phyloP scores from a whole-genome alignment of 2,113 vertebrate species.

The Ammodytes dubius region DNA sequence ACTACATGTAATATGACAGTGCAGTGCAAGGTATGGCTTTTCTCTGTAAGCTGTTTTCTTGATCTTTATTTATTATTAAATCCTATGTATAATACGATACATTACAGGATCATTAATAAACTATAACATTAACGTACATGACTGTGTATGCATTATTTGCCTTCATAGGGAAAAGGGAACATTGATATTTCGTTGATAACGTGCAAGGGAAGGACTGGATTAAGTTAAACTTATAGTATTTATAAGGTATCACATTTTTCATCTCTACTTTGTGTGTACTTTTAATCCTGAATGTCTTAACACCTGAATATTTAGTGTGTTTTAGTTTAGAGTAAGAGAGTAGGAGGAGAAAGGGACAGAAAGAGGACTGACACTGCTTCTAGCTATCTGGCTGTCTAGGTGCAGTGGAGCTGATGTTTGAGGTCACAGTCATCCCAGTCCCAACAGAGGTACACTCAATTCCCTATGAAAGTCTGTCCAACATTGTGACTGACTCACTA shows the following conservation, averaged over 20 bases:
- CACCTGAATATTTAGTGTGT: background rate
- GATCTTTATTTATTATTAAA: background rate
- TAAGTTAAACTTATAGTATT: background rate
- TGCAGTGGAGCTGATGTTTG: slow-evolving; percentile 62
- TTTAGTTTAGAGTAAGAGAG: background rate
- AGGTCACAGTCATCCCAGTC: slow-evolving; percentile 64
- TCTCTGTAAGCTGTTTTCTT: slow-evolving; percentile 2
- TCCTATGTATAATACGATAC: background rate
- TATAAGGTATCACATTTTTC: background rate
- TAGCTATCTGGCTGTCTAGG: slow-evolving; percentile 44
- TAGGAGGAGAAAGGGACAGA: background rate
- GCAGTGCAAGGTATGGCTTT: slow-evolving; percentile 14
- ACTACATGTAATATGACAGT: slow-evolving; percentile 33
- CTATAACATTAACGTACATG: background rate
- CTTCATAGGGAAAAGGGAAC: background rate
- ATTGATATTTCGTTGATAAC: background rate
- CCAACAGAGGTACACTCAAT: slow-evolving; percentile 51
- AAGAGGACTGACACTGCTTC: slow-evolving; percentile 28
- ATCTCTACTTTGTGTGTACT: background rate
- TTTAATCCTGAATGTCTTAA: background rate
- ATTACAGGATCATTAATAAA: background rate
- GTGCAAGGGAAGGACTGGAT: background rate
- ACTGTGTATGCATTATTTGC: background rate
- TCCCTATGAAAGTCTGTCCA: slow-evolving; percentile 49
- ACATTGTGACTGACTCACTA: slow-evolving; percentile 17